Percentiles rank a stretch among this genome's conserved stretches.
Conservation (phyloP, 2,888 invertebrate genomes). For the Beris morrisii region DNA sequence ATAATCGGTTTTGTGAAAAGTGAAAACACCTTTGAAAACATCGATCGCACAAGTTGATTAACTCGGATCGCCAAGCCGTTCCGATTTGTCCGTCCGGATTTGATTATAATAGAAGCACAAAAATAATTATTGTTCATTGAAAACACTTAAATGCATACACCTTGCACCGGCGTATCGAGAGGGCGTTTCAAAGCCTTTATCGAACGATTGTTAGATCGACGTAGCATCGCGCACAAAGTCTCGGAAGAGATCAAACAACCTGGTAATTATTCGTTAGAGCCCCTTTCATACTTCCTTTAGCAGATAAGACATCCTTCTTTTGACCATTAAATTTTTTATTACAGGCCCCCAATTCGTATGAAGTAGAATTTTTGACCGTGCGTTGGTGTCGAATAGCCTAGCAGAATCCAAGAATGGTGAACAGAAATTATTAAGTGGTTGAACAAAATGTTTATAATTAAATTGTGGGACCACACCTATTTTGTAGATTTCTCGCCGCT, state of each 20-base stretch:
- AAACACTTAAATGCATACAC: conserved; percentile 14
- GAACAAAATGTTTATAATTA: too few relatives aligned
- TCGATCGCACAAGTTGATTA: conserved; percentile 20
- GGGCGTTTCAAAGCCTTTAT: conserved; percentile 4
- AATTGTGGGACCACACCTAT: too few relatives aligned
- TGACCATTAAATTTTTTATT: too few relatives aligned
- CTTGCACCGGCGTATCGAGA: background rate
- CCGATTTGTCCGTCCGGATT: background rate
- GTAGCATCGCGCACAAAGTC: background rate
- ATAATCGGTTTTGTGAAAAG: conserved; percentile 1
- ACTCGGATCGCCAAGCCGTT: background rate
- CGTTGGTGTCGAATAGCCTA: too few relatives aligned
- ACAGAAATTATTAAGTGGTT: too few relatives aligned
- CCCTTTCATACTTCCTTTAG: conserved; percentile 14
- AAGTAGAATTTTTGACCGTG: too few relatives aligned
- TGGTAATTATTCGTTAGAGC: conserved; percentile 10
- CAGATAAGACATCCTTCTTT: conserved; percentile 3
- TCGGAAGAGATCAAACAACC: conserved; percentile 4
- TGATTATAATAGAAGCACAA: conserved; percentile 1
- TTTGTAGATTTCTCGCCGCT: too few relatives aligned
- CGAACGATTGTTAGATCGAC: conserved; percentile 13
- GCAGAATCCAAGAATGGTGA: too few relatives aligned
- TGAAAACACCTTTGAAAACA: conserved; percentile 19
- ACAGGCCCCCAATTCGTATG: too few relatives aligned
- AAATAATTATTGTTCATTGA: conserved; percentile 20